Evolutionary conservation across 2,113 vertebrate species (phyloP).

Genomic region (Myrmecophaga tridactyla): DNA sequence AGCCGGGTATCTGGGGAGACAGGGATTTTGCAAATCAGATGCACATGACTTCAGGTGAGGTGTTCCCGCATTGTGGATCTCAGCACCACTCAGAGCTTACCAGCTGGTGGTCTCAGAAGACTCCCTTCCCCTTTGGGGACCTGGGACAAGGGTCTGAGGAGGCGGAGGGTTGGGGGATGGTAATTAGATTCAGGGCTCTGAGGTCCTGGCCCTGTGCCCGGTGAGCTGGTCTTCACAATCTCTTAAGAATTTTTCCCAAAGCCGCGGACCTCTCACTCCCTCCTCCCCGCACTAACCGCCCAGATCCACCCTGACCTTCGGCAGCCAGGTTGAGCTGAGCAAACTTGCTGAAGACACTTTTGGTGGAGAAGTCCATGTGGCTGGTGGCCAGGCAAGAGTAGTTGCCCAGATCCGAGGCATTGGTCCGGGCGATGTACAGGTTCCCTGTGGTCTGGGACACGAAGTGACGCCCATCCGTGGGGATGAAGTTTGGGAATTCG

Average conservation of each 20-base stretch:
- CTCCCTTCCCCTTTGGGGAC: background rate
- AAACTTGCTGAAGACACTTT: constrained; percentile 96
- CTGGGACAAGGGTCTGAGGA: background rate
- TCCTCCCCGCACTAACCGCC: fast-evolving
- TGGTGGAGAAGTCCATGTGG: constrained; percentile 94
- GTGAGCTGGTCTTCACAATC: background rate
- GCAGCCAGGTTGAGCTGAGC: constrained; percentile 89
- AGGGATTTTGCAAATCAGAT: background rate
- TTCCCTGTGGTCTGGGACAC: constrained; percentile 97
- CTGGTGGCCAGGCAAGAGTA: constrained; percentile 97
- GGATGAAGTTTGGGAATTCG: constrained; percentile 95
- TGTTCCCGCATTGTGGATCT: background rate
- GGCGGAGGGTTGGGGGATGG: no score
- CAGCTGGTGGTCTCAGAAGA: background rate
- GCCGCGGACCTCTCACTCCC: background rate
- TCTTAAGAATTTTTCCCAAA: background rate
- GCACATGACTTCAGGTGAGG: background rate
- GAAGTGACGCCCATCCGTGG: constrained; percentile 89
- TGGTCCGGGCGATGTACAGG: constrained; percentile 93
- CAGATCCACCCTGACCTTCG: constrained; percentile 84
- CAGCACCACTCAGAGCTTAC: background rate
- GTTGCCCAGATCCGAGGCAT: constrained; percentile 90
- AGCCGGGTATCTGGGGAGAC: constrained; percentile 85
- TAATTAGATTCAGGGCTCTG: background rate
- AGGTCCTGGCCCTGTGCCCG: background rate